Percentiles rank a stretch among this genome's conserved stretches.
phyloP scores from a whole-genome alignment of 1,140 invertebrate species.

The Platorchestia sp. region DNA sequence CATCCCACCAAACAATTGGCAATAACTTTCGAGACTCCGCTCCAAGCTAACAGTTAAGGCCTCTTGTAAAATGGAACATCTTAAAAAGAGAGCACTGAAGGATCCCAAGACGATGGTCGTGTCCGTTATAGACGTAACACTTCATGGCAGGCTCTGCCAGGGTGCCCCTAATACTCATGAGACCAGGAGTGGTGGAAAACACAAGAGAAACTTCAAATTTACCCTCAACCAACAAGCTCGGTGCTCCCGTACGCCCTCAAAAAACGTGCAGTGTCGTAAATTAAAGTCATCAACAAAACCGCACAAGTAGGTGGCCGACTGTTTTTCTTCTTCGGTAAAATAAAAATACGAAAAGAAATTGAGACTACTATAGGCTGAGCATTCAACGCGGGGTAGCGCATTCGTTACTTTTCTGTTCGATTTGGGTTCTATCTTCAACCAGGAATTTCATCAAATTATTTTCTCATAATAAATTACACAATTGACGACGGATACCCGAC shows the following conservation, averaged over 20 bases:
- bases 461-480: too few relatives aligned
- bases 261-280: neutral
- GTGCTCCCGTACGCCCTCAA: neutral
- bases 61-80: neutral
- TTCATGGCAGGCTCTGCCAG: neutral
- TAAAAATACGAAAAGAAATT: too few relatives aligned
- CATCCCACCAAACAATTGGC: conserved; percentile 2
- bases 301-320: too few relatives aligned
- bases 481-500: too few relatives aligned
- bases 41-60: conserved; percentile 11
- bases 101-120: neutral
- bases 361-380: too few relatives aligned
- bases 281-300: neutral
- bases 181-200: neutral
- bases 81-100: neutral
- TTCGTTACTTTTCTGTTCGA: too few relatives aligned
- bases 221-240: neutral
- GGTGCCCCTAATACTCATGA: neutral
- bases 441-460: too few relatives aligned
- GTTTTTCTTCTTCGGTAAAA: too few relatives aligned
- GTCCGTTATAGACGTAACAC: neutral
- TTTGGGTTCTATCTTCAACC: too few relatives aligned
- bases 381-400: too few relatives aligned
- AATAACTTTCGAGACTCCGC: neutral
- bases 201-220: neutral